A percentile compares a stretch with the other conserved stretches of the same genome.
These are phyloP conservation scores for Heteronetta atricapilla DNA, from an alignment of 2,113 vertebrate genomes.

Conservation along the genomic window DNA sequence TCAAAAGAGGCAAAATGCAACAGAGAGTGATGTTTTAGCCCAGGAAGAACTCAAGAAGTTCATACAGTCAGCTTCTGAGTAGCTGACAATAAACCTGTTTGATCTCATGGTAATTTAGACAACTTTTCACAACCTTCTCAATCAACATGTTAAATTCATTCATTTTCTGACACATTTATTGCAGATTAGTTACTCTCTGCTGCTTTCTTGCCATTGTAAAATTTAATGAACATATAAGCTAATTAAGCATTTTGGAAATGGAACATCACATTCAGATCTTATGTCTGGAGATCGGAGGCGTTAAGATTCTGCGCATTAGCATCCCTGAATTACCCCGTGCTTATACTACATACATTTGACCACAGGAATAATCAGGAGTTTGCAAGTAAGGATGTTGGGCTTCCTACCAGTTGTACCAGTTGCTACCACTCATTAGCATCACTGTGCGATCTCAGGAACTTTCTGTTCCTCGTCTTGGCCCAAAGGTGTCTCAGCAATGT, in stretches of 20 bases:
- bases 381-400: not conserved
- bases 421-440: not conserved
- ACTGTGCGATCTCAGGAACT: not conserved
- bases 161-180: conserved; percentile 49
- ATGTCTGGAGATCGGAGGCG: not conserved
- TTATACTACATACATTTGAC: not conserved
- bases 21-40: conserved; percentile 6
- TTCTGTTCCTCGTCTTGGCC: not conserved
- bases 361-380: not conserved
- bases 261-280: not conserved
- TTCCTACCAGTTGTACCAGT: not conserved
- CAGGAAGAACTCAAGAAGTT: not conserved
- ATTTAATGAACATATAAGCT: conserved; percentile 47
- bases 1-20: not conserved
- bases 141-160: conserved; percentile 30
- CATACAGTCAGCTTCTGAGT: not conserved
- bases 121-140: conserved; percentile 11
- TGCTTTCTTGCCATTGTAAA: conserved; percentile 40
- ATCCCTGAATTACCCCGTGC: not conserved
- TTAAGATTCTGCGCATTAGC: not conserved
- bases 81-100: conserved; percentile 42
- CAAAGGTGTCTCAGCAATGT: not conserved
- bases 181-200: conserved; percentile 34
- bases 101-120: conserved; percentile 25
- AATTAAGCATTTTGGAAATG: conserved; percentile 54